Base-by-base conservation (phyloP, 2,888 invertebrate genomes). In the Anoplius nigerrimus region DNA sequence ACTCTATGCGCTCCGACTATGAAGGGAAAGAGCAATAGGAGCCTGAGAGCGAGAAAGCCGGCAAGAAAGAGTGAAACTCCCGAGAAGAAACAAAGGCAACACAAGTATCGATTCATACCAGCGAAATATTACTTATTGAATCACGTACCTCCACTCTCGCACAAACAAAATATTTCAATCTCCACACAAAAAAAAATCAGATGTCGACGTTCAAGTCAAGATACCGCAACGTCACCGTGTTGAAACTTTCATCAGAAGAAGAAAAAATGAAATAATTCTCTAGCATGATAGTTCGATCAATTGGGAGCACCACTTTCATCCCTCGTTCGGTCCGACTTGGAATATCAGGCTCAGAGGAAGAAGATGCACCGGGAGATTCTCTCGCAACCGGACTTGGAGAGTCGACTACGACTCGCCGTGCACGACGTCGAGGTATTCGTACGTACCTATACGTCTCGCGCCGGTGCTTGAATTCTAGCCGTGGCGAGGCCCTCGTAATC, bases 401-500 rank as follows among this genome's bases (percentile, higher is more conserved):
- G 64, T 69, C 66, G 69, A 63, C 69, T 64, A 60, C 65, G 72
- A 27, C 24, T 66, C 68, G 56, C 66, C 48, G 20, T 48, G 42
- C 48, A 53, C 34, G 34, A 22, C 13, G 27, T 3, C n/a, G 48
- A 52, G 46, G 62, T 56, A 61, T 54, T 62, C 27, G 67, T 60
- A 66, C 56, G 16, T 48, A 48, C 68, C 34, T 75, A 68, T 64
- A 71, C 60, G 66, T 69, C 68, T 76, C 64, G 6, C 43, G 65
- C 42, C 27, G 58, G 74, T 64, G 79, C 64, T 75, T 78, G 79
- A 81, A 81, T 84, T 84, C 83, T 83, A 85, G 82, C 75, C 74
- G 73, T 69, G 79, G 78, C 77, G 72, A n/a, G 84, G 84, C 82
- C 82, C 83, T 79, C 80, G 83, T 85, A 86, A 86, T 86, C 85